phyloP scores from a whole-genome alignment of 2,888 invertebrate species.

The Megalurothrips usitatus region DNA sequence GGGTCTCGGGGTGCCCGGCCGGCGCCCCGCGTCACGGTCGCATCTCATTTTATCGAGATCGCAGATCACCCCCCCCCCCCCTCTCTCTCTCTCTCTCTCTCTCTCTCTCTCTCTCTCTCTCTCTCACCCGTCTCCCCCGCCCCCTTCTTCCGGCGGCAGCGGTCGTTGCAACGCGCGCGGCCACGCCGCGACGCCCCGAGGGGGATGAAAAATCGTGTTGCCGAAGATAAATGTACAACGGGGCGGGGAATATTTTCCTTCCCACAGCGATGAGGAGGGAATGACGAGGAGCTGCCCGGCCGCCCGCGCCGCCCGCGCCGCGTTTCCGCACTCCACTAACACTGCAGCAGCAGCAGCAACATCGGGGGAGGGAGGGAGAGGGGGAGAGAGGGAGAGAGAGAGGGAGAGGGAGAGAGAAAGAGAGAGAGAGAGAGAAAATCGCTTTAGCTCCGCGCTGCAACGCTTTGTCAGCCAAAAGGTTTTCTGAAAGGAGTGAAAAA shows the following conservation, averaged over 20 bases:
- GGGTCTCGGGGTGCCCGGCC: neutral
- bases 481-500: too few species aligned
- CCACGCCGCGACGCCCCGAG: neutral
- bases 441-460: too few species aligned
- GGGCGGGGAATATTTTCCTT: neutral
- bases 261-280: neutral
- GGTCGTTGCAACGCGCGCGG: too few species aligned
- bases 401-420: too few species aligned
- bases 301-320: neutral
- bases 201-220: constrained; percentile 5
- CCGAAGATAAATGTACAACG: neutral
- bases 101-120: too few species aligned
- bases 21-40: neutral
- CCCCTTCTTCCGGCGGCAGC: too few species aligned
- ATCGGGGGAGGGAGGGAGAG: too few species aligned
- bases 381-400: too few species aligned
- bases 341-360: neutral
- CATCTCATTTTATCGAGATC: neutral
- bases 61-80: neutral
- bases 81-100: neutral
- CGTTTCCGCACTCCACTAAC: neutral
- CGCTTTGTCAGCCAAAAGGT: too few species aligned
- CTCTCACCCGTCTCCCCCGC: too few species aligned
- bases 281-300: neutral
- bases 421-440: too few species aligned